Conservation (phyloP, 1,140 invertebrate genomes). For the Ostrea edulis region DNA sequence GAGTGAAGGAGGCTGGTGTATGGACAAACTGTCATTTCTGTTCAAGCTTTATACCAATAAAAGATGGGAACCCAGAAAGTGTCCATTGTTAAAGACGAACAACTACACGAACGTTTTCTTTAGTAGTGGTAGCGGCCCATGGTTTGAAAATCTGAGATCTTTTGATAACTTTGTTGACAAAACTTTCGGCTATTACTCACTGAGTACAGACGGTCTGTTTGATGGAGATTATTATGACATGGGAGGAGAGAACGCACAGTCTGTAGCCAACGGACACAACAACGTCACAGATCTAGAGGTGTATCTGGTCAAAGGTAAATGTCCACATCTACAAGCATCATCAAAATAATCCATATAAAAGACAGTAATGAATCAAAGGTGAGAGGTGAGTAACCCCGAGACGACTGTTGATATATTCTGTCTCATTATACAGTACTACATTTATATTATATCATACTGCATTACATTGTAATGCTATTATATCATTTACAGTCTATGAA, state of each 20-base stretch:
- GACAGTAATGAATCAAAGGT: too few species aligned
- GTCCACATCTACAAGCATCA: background rate
- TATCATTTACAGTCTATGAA: too few species aligned
- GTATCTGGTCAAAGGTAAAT: background rate
- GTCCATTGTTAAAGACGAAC: background rate
- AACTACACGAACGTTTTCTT: background rate
- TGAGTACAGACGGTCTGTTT: background rate
- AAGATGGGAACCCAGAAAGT: constrained; percentile 4
- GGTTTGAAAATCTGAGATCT: background rate
- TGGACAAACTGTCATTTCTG: constrained; percentile 57
- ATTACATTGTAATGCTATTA: too few species aligned
- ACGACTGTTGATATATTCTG: too few species aligned
- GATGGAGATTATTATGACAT: background rate
- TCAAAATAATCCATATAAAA: background rate
- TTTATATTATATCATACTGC: too few species aligned
- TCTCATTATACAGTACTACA: too few species aligned
- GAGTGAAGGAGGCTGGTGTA: constrained; percentile 16
- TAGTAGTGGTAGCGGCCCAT: background rate
- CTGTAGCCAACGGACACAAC: background rate
- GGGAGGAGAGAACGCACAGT: background rate
- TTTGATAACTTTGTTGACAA: background rate
- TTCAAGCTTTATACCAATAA: constrained; percentile 36
- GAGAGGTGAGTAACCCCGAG: too few species aligned
- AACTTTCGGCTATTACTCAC: background rate
- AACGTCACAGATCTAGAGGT: background rate